Evolutionary conservation across 1,140 invertebrate genomes (phyloP).

Genomic region (Vanessa tameamea): DNA sequence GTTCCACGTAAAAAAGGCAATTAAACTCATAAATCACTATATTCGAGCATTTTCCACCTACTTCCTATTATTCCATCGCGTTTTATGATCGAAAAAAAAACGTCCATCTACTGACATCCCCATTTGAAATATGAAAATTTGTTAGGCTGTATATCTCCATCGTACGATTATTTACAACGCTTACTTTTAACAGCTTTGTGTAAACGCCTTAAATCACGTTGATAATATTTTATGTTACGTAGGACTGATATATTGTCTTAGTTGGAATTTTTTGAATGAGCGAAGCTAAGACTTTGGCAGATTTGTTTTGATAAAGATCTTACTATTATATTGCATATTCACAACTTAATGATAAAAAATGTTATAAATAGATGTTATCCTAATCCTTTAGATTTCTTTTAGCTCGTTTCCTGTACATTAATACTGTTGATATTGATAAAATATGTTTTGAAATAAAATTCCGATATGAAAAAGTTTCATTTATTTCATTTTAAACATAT

Average conservation of each 20-base stretch:
- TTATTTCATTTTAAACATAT: no score
- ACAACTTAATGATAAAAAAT: not conserved
- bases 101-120: conserved; percentile 53
- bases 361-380: not conserved
- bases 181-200: conserved; percentile 58
- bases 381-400: not conserved
- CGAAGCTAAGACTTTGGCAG: not conserved
- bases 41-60: conserved; percentile 46
- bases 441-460: not conserved
- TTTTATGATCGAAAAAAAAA: conserved; percentile 51
- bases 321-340: not conserved
- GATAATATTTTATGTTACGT: conserved; percentile 50
- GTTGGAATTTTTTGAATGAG: conserved; percentile 27
- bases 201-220: conserved; percentile 59
- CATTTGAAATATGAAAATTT: conserved; percentile 72
- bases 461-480: not conserved
- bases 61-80: conserved; percentile 46
- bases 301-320: not conserved
- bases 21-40: conserved; percentile 71
- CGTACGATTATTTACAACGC: conserved; percentile 57
- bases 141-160: conserved; percentile 69
- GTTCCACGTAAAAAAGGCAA: conserved; percentile 61
- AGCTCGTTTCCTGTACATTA: not conserved
- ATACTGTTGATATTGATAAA: not conserved
- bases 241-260: conserved; percentile 30